A percentile compares a stretch with the other conserved stretches of the same genome.
Conservation (phyloP, 2,797 vertebrate species). For the Tokudaia muenninki region DNA sequence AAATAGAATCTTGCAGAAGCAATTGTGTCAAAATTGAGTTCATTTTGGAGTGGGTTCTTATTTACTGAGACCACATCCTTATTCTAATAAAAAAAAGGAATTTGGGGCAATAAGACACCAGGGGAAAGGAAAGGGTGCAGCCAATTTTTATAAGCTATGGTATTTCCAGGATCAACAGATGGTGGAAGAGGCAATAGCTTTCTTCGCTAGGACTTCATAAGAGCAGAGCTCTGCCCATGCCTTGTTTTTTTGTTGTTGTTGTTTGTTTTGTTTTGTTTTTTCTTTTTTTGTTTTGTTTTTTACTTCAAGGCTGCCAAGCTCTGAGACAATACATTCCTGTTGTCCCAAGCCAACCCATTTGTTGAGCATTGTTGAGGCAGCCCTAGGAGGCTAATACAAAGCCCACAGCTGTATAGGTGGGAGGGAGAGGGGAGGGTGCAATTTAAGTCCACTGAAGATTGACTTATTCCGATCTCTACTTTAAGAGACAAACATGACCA, state of each 20-base stretch:
- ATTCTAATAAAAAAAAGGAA: background rate
- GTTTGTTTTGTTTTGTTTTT: too few relatives aligned
- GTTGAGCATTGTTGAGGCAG: background rate
- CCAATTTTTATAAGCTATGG: background rate
- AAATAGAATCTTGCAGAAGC: background rate
- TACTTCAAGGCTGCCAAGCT: background rate
- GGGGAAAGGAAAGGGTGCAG: background rate
- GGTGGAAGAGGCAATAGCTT: background rate
- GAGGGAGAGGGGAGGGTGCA: background rate
- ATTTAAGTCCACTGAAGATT: background rate
- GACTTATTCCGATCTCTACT: constrained; percentile 5
- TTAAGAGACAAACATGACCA: background rate
- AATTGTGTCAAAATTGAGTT: background rate
- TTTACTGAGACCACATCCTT: background rate
- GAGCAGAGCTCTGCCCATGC: background rate
- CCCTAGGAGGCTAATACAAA: background rate
- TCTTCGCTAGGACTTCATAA: background rate
- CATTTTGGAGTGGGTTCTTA: background rate
- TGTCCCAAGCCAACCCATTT: background rate
- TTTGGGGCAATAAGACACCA: background rate
- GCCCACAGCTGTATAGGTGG: background rate
- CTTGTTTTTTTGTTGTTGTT: background rate
- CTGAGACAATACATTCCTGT: background rate
- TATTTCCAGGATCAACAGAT: background rate
- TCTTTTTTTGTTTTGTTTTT: background rate